Evolutionary conservation across 2,113 vertebrate genomes (phyloP), one percentile per base, ranked within the genome.

Genomic region (Puffinus mauretanicus): DNA sequence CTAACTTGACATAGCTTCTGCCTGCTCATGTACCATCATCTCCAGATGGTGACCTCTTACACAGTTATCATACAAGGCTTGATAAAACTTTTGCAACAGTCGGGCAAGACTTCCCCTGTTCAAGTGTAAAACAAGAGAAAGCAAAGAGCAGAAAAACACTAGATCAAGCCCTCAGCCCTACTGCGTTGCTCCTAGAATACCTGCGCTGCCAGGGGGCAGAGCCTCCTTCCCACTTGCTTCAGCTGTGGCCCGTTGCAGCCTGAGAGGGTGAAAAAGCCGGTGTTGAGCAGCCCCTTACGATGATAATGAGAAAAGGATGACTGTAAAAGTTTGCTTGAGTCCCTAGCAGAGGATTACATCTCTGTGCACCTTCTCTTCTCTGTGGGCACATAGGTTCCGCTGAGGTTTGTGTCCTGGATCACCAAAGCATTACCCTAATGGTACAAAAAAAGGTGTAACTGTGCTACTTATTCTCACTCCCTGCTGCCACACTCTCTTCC

Each of bases 311-410:
- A 34, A 71, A 61, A 69, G 21, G 20, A 30, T 61, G 29, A 22
- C 24, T 7, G 5, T n/a, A 57, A 34, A 65, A 46, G 16, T 49
- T 79, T 71, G 30, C 24, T 55, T 36, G 27, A 30, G 29, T 44
- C 22, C 8, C 20, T 30, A 55, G 66, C 22, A 93, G 73, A 40
- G 52, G 38, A 40, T 3, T 76, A 15, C 3, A 11, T 54, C 21
- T 54, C 30, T 34, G 0, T 16, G 14, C 4, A 77, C n/a, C 15
- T 77, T 55, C 32, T 82, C 34, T 34, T 73, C 9, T 55, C 24
- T 61, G 44, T 24, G 11, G 24, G 26, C 24, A 40, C 0, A 0
- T 1, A 51, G 9, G 4, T 44, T 57, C 46, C 26, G 44, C 44
- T 20, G 20, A 24, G 32, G 16, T 65, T 61, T 40, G 44, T 55